These are phyloP conservation scores for Meda fulgida DNA, from an alignment of 2,797 vertebrate species.

Conservation along the genomic window DNA sequence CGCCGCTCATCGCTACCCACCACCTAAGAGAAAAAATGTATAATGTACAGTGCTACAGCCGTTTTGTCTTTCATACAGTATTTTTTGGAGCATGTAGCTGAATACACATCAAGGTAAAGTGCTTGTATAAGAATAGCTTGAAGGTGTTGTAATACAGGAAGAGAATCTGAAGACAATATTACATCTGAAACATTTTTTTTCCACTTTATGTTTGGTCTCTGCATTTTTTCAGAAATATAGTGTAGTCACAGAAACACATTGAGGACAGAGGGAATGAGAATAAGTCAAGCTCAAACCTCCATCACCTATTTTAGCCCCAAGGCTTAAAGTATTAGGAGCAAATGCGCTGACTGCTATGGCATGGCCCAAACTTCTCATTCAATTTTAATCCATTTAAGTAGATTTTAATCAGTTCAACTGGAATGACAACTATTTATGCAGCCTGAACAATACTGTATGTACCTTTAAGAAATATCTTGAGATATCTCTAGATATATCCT, in stretches of 20 bases:
- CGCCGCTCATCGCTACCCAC: slow-evolving; percentile 87
- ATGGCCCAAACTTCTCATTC: not conserved
- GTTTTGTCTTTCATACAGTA: not conserved
- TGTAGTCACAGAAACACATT: not conserved
- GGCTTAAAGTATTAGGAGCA: not conserved
- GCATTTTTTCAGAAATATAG: not conserved
- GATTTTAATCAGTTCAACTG: not conserved
- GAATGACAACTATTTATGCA: not conserved
- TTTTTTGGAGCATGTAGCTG: not conserved
- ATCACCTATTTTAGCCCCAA: not conserved
- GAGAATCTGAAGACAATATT: not conserved
- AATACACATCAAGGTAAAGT: not conserved
- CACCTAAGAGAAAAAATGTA: slow-evolving; percentile 72
- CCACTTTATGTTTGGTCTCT: not conserved
- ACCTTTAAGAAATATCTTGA: slow-evolving; percentile 7
- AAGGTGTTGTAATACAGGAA: slow-evolving; percentile 16
- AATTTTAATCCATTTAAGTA: not conserved
- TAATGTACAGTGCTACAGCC: not conserved
- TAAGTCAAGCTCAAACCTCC: not conserved
- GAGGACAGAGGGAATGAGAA: not conserved
- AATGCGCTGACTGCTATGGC: not conserved
- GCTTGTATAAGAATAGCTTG: slow-evolving; percentile 5
- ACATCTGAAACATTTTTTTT: not conserved
- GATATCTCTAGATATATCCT: not conserved
- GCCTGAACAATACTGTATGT: not conserved